Base-by-base conservation (phyloP, 2,113 vertebrate genomes). In the Dasypus novemcinctus region DNA sequence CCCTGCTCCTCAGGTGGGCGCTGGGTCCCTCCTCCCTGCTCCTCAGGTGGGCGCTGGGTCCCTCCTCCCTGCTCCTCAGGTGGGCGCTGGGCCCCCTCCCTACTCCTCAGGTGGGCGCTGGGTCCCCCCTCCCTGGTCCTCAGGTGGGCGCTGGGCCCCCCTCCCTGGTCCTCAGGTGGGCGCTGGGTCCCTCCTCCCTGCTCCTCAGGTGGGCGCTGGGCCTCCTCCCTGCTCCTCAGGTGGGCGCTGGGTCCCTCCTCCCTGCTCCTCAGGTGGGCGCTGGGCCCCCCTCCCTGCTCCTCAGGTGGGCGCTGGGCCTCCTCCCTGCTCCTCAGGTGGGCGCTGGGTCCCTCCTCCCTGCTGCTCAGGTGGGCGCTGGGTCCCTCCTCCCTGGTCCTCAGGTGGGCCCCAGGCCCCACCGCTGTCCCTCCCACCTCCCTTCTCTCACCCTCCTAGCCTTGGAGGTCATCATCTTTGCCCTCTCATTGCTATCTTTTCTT, bases 361-460 rank as follows among this genome's bases (percentile, higher is more conserved):
- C 18, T 57, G 18, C 54, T 57, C 54, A 21, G 54, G 17, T 46
- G 43, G 43, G 43, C 43, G 9, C 43, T 46, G 43, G 43, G 43
- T 9, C 43, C 43, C 43, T 9, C 5, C 43, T 9, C 46, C 1
- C 38, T 12, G 0, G 64, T 25, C 63, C 64, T 46, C 1, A 7
- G 59, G 23, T 2, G 29, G 71, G 43, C 64, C 11, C 5, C 2
- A 31, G 72, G 21, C 15, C 21, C 57, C 21, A 7, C 57, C 23
- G 57, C 63, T 0, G 41, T 8, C 6, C 10, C 27, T 20, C 0
- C 2, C 2, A 8, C 10, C 10, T 27, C 31, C 52, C 13, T 49
- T 33, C 36, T 61, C 29, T 21, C 2, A 4, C 57, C 83, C 31
- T 15, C 31, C 36, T 1, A 21, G 12, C 4, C 46, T 92, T 46